Conservation (phyloP, 2,888 invertebrate genomes). For the Agrypnus murinus region DNA sequence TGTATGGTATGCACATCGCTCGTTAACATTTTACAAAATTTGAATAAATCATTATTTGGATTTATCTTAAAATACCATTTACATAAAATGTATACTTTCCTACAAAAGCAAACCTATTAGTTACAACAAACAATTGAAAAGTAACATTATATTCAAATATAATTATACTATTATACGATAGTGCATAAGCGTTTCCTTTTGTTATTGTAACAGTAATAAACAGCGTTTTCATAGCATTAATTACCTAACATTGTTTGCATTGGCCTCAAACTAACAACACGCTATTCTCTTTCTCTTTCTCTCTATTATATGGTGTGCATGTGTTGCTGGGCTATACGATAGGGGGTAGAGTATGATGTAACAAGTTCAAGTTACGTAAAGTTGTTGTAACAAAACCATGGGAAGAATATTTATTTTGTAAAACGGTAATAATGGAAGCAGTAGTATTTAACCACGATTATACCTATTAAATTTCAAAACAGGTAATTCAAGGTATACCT, state of each 20-base stretch:
- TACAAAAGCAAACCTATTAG: neutral
- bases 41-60: too few species aligned
- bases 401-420: too few species aligned
- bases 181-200: conserved; percentile 28
- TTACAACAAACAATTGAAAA: neutral
- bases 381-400: neutral
- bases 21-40: too few species aligned
- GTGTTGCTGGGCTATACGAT: neutral
- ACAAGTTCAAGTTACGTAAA: conserved; percentile 25
- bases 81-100: too few species aligned
- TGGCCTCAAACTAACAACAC: conserved; percentile 30
- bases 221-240: conserved; percentile 33
- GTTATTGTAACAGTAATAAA: conserved; percentile 34
- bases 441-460: too few species aligned
- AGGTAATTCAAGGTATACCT: too few species aligned
- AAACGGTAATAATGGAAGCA: too few species aligned
- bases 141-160: conserved; percentile 36
- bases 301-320: neutral
- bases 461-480: too few species aligned
- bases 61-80: too few species aligned
- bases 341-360: conserved; percentile 17
- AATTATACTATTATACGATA: conserved; percentile 33
- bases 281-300: neutral
- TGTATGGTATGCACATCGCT: too few species aligned
- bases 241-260: conserved; percentile 31